Conservation (phyloP, 2,113 vertebrate genomes). For the Bombycilla garrulus region DNA sequence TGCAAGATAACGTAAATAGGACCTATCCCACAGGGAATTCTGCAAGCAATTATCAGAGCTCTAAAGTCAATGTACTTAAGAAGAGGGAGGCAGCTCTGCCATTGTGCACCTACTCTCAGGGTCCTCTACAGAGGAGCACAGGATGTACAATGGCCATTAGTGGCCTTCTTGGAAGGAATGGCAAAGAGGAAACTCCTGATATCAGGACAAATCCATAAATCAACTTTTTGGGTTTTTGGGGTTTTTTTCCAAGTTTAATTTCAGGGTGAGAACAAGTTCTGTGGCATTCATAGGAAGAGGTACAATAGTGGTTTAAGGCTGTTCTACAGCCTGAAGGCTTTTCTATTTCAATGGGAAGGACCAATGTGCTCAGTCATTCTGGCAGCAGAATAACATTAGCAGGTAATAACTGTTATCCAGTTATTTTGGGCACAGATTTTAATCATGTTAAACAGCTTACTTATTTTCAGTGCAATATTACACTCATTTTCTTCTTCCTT, state of each 20-base stretch:
- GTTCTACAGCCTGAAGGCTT: not conserved
- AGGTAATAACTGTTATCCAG: not conserved
- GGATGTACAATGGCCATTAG: not conserved
- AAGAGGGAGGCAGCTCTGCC: not conserved
- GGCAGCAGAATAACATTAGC: not conserved
- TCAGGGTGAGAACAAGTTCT: not conserved
- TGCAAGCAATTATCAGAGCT: not conserved
- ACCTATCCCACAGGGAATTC: not conserved
- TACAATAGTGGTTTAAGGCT: not conserved
- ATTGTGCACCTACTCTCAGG: not conserved
- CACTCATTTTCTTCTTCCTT: not conserved
- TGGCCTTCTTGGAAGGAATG: not conserved
- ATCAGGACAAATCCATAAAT: slow-evolving; percentile 7
- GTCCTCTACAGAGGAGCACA: not conserved
- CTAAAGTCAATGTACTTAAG: not conserved
- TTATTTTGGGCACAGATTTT: not conserved
- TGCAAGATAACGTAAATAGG: not conserved
- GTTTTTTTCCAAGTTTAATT: not conserved
- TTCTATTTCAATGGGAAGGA: not conserved
- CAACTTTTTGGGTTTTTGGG: not conserved
- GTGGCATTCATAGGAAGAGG: not conserved
- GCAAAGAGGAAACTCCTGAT: not conserved
- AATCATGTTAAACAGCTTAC: not conserved
- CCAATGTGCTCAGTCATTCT: not conserved
- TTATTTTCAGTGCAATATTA: not conserved